Conservation (phyloP, 2,113 vertebrate genomes). For the Leucopternis melanops region DNA sequence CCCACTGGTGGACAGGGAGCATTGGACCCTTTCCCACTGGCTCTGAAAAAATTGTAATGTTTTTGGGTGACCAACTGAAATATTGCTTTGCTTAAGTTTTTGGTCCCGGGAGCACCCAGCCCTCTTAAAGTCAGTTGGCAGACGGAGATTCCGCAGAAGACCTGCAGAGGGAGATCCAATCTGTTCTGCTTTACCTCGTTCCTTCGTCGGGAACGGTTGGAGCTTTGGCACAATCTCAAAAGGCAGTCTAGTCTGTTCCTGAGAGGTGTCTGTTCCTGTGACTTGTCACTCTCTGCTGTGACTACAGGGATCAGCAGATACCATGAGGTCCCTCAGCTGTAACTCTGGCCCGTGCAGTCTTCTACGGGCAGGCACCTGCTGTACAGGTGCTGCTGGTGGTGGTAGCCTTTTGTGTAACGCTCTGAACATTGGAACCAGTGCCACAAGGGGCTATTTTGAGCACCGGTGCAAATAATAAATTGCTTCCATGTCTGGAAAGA, state of each 20-base stretch:
- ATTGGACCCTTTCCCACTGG: not conserved
- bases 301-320: not conserved
- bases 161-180: constrained; percentile 3
- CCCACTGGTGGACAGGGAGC: not conserved
- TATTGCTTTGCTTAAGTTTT: not conserved
- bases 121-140: not conserved
- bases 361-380: not conserved
- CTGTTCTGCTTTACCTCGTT: not conserved
- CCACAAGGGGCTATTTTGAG: not conserved
- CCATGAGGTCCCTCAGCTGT: not conserved
- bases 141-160: not conserved
- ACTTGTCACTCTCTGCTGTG: not conserved
- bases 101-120: not conserved
- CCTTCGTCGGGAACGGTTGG: not conserved
- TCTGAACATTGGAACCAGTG: not conserved
- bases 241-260: not conserved
- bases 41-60: not conserved
- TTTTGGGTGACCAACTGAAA: not conserved
- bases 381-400: not conserved
- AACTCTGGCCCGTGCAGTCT: not conserved
- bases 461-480: not conserved
- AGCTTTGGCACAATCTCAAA: not conserved
- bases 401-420: not conserved
- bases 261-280: not conserved
- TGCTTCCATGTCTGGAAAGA: not conserved